Percentiles rank a stretch among this genome's conserved stretches.
These are phyloP conservation scores for Meiosimyza decipiens DNA, from an alignment of 2,888 invertebrate species.

Conservation along the genomic window DNA sequence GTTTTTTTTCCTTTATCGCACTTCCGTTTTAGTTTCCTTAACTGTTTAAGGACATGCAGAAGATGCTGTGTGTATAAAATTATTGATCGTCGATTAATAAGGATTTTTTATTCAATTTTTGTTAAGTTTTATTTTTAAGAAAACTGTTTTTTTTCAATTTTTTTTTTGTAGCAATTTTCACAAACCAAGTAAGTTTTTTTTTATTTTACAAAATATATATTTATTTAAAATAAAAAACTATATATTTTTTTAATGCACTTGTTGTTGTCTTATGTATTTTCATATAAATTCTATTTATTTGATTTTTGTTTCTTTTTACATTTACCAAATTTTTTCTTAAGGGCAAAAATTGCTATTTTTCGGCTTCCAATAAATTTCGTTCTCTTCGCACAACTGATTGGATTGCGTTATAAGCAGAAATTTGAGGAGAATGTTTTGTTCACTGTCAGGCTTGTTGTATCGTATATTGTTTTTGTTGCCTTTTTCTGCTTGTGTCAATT, in stretches of 20 bases:
- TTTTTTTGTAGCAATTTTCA: background rate
- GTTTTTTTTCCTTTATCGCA: background rate
- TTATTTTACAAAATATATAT: background rate
- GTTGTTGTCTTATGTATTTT: constrained; percentile 35
- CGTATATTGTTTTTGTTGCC: constrained; percentile 23
- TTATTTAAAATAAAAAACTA: background rate
- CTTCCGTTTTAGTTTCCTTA: background rate
- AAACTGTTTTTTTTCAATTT: background rate
- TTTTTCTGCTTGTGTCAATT: background rate
- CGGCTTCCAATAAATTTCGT: constrained; percentile 46
- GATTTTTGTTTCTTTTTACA: constrained; percentile 39
- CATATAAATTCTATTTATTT: constrained; percentile 38
- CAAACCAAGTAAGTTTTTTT: background rate
- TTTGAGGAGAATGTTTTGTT: constrained; percentile 20
- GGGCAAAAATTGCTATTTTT: constrained; percentile 26
- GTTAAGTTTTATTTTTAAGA: too few species aligned
- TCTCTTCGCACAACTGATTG: constrained; percentile 48
- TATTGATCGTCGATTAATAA: too few species aligned
- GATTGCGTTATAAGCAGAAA: constrained; percentile 20
- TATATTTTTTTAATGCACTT: constrained; percentile 40
- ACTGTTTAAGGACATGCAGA: too few species aligned
- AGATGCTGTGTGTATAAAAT: too few species aligned
- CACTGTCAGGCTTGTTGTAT: constrained; percentile 12
- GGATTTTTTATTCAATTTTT: too few species aligned
- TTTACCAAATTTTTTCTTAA: constrained; percentile 42